phyloP scores from a whole-genome alignment of 1,140 invertebrate genomes.

The Chlorops oryzae region DNA sequence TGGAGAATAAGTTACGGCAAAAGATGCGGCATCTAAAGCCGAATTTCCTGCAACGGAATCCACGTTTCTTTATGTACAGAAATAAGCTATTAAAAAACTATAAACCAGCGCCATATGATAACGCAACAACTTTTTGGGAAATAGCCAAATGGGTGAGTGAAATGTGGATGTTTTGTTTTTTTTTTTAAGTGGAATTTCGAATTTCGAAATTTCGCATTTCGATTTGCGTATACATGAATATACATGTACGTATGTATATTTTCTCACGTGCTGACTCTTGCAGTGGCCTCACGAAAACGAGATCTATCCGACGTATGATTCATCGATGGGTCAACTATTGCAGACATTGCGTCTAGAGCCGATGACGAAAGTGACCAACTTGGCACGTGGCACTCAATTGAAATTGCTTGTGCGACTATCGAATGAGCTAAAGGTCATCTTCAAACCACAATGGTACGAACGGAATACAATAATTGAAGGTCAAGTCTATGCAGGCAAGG shows the following conservation, averaged over 20 bases:
- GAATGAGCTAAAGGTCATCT: constrained; percentile 72
- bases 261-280: constrained; percentile 34
- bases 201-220: constrained; percentile 8
- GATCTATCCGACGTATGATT: constrained; percentile 59
- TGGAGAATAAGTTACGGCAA: constrained; percentile 36
- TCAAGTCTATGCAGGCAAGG: constrained; percentile 78
- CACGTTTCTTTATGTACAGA: constrained; percentile 44
- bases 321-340: constrained; percentile 64
- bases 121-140: constrained; percentile 44
- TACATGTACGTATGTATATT: too few species aligned
- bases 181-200: constrained; percentile 7
- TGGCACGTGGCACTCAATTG: constrained; percentile 78
- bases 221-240: too few species aligned
- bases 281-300: constrained; percentile 66
- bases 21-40: constrained; percentile 43
- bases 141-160: constrained; percentile 45
- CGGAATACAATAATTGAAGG: constrained; percentile 69
- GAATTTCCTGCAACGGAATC: constrained; percentile 44
- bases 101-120: constrained; percentile 33
- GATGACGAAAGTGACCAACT: constrained; percentile 70
- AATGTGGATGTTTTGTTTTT: constrained; percentile 9
- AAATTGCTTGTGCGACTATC: constrained; percentile 76
- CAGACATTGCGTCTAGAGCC: constrained; percentile 60
- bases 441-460: constrained; percentile 87
- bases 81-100: constrained; percentile 45